Percentiles rank a stretch among this genome's conserved stretches.
phyloP scores from a whole-genome alignment of 2,888 invertebrate species.

The Kryphioiulus occultus region DNA sequence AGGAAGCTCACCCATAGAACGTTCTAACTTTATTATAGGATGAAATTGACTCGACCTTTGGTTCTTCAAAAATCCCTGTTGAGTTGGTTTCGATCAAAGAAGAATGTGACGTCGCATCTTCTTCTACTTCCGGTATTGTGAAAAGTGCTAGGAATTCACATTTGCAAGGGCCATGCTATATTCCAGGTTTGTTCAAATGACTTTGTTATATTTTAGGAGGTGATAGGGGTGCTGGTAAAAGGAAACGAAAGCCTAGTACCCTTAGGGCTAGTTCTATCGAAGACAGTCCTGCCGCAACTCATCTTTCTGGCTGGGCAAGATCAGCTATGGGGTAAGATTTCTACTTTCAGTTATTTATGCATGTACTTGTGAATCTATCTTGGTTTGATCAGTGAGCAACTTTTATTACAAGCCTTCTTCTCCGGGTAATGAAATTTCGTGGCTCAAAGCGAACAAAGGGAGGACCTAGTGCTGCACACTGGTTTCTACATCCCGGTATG shows the following conservation, averaged over 20 bases:
- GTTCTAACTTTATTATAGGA: not conserved
- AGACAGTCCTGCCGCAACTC: slow-evolving; percentile 9
- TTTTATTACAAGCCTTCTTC: slow-evolving; percentile 59
- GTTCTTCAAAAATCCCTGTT: not conserved
- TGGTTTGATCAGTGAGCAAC: too few species aligned
- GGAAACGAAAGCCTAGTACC: slow-evolving; percentile 50
- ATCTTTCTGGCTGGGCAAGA: slow-evolving; percentile 53
- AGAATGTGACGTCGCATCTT: not conserved
- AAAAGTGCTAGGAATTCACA: not conserved
- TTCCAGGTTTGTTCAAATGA: not conserved
- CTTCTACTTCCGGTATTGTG: not conserved
- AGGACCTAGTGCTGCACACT: slow-evolving; percentile 51
- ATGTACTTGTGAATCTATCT: too few species aligned
- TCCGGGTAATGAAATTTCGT: slow-evolving; percentile 60
- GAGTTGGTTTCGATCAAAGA: not conserved
- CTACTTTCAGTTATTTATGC: too few species aligned
- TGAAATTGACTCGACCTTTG: not conserved
- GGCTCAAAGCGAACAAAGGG: slow-evolving; percentile 54
- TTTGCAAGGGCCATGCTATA: not conserved
- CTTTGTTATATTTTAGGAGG: not conserved
- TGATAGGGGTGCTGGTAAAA: not conserved
- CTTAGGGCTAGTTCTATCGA: not conserved
- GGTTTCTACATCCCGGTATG: slow-evolving; percentile 53
- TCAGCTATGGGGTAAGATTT: slow-evolving; percentile 51
- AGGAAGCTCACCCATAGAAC: not conserved